Evolutionary conservation across 2,888 invertebrate species (phyloP).

Genomic region (Cerceris rybyensis): DNA sequence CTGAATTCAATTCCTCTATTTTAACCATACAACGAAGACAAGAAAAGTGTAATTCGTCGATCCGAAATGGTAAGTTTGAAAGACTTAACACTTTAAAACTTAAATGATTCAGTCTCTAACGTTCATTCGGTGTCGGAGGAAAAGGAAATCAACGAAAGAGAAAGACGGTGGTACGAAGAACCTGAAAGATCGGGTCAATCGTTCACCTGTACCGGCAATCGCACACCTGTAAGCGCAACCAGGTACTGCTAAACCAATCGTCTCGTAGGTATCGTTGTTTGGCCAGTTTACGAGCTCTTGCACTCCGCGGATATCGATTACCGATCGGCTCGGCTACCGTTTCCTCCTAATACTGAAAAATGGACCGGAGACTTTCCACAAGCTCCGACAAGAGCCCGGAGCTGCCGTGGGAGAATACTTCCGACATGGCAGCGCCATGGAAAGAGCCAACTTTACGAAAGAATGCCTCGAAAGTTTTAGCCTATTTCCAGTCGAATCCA

Average conservation of each 20-base stretch:
- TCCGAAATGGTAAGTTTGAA: too few relatives aligned
- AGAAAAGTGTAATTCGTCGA: too few relatives aligned
- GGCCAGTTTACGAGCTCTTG: constrained; percentile 61
- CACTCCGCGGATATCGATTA: constrained; percentile 61
- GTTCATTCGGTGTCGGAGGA: constrained; percentile 1
- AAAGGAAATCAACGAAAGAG: constrained; percentile 40
- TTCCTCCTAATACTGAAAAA: constrained; percentile 65
- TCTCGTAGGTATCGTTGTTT: constrained; percentile 62
- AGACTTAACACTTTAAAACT: too few relatives aligned
- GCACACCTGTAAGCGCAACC: constrained; percentile 54
- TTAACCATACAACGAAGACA: too few relatives aligned
- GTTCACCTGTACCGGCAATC: constrained; percentile 61
- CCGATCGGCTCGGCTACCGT: constrained; percentile 54
- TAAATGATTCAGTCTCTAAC: not conserved
- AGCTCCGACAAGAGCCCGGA: constrained; percentile 37
- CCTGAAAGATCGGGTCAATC: constrained; percentile 50
- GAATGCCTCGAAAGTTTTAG: constrained; percentile 14
- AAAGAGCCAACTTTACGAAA: constrained; percentile 22
- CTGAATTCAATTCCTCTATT: too few relatives aligned
- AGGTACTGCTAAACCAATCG: constrained; percentile 60
- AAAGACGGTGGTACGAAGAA: constrained; percentile 38
- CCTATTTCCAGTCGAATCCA: constrained; percentile 9
- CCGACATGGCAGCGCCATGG: constrained; percentile 19
- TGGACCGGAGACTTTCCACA: constrained; percentile 52
- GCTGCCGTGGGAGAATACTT: constrained; percentile 41